A percentile compares a stretch with the other conserved stretches of the same genome.
Evolutionary conservation across 2,113 vertebrate species (phyloP).

Genomic region (Corythornis cristatus): DNA sequence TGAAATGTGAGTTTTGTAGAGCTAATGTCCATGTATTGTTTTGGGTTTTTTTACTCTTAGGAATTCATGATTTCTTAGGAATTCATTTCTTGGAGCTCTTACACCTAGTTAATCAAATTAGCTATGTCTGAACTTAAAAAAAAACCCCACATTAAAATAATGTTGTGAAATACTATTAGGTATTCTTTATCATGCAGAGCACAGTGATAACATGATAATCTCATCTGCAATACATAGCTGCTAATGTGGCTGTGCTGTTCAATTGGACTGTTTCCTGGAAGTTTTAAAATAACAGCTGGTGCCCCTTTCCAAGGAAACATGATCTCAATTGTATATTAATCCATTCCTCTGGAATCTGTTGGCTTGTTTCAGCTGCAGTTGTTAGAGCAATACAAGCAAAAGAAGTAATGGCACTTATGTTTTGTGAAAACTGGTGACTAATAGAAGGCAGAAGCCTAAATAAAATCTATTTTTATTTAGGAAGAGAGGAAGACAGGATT

Average conservation of each 20-base stretch:
- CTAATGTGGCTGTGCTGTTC: neutral
- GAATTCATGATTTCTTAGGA: neutral
- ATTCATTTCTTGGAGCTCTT: neutral
- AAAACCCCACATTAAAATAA: neutral
- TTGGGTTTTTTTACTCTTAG: neutral
- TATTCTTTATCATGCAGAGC: neutral
- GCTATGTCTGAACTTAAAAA: neutral
- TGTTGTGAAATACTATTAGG: neutral
- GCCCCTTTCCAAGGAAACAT: neutral
- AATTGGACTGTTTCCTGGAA: neutral
- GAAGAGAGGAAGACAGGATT: conserved; percentile 8
- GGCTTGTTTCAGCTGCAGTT: neutral
- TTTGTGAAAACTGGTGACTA: conserved; percentile 49
- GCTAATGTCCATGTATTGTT: neutral
- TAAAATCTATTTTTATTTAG: conserved; percentile 23
- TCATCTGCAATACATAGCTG: neutral
- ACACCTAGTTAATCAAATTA: neutral
- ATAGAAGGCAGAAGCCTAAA: conserved; percentile 28
- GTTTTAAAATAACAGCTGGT: neutral
- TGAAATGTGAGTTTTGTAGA: neutral
- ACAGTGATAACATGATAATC: neutral
- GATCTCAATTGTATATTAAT: neutral
- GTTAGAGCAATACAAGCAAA: neutral
- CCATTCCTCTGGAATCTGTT: neutral
- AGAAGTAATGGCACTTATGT: neutral